Base-by-base conservation (phyloP, 1,140 invertebrate genomes). In the Wiebesia pumilae region DNA sequence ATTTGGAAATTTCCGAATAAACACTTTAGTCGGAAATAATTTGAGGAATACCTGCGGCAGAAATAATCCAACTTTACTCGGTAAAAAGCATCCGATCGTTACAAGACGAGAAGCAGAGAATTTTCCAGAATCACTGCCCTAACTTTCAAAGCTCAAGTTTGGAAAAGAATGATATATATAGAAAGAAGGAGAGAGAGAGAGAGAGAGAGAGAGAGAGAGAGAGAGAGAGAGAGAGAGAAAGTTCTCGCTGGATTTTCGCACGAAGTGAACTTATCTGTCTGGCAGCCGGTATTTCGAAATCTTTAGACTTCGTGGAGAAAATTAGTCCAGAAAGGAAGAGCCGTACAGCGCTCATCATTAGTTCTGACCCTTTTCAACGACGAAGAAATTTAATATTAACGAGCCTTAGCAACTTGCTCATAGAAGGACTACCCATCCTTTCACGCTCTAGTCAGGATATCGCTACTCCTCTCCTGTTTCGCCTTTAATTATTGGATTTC, bases 311-410 rank as follows among this genome's bases (percentile, higher is more conserved):
- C 40, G 1, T 33, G 65, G 35, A n/a, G 85, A 40, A 82, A 86
- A 86, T 86, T 86, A 86, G 80, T 30, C 71, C n/a, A 19, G 30
- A 54, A 40, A 47, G 27, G 14, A 35, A 73, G 27, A 33, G 35
- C 19, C 10, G 24, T 30, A 24, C 40, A n/a, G 0, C 43, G 79
- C 58, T 79, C 54, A 75, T 84, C 65, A 87, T 79, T 81, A 78
- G 81, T 27, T 79, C 69, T 30, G 86, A 58, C 77, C 65, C 77
- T 83, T 83, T 83, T 80, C 43, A 65, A 43, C 58, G 54, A n/a
- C 47, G 12, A 4, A 67, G 47, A 83, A 87, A 87, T 87, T 80
- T 87, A 80, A 87, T 87, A 87, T 87, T 87, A 87, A 87, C 86
- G 86, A 87, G 77, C 40, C 75, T 21, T 33, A 27, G n/a, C 1